phyloP scores from a whole-genome alignment of 92 coral and sea anemone genomes.

The Diadumene lineata region DNA sequence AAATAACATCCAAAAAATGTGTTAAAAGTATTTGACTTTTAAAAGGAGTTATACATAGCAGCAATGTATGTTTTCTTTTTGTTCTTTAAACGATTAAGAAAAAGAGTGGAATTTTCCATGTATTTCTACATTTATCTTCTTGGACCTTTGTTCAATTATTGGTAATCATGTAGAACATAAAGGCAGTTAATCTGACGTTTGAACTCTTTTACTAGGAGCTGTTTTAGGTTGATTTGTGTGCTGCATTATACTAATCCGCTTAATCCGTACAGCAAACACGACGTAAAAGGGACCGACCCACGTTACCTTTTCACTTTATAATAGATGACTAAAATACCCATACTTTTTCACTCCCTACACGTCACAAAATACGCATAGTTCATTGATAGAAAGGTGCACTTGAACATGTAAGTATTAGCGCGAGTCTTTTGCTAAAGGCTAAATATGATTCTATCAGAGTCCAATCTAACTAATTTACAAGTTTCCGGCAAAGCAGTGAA shows the following conservation, averaged over 20 bases:
- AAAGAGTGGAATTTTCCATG: background rate
- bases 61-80: too few species aligned
- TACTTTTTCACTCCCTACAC: background rate
- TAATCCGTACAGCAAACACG: conserved; percentile 43
- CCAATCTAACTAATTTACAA: conserved; percentile 28
- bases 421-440: conserved; percentile 22
- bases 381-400: conserved; percentile 19
- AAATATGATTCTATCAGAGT: conserved; percentile 27
- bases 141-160: conserved; percentile 31
- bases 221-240: conserved; percentile 32
- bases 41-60: too few species aligned
- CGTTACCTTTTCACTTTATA: background rate
- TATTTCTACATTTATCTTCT: conserved; percentile 17
- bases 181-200: conserved; percentile 32
- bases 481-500: conserved; percentile 43
- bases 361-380: conserved; percentile 17
- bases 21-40: background rate
- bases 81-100: background rate
- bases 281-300: conserved; percentile 7
- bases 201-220: conserved; percentile 20
- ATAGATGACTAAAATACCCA: background rate
- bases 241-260: conserved; percentile 38
- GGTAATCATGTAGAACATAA: conserved; percentile 24
- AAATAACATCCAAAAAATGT: background rate
- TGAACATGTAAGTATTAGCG: conserved; percentile 13